A percentile compares a stretch with the other conserved stretches of the same genome.
Conservation (phyloP, 2,888 invertebrate genomes). For the Tetanocera ferruginea region DNA sequence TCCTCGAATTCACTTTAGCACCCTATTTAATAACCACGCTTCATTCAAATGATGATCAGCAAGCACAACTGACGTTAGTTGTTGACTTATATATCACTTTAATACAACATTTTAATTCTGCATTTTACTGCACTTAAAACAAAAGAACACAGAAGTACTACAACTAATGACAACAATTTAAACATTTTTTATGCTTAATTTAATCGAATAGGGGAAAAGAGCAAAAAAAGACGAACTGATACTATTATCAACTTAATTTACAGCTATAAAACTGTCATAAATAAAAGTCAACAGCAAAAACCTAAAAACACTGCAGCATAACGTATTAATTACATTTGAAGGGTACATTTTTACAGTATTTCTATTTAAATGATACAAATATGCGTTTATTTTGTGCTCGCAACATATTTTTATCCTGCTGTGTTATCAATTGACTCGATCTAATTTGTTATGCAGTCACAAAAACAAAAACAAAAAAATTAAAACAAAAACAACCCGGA, state of each 20-base stretch:
- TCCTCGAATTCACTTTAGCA: background rate
- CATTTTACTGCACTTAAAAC: background rate
- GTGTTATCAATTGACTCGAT: conserved; percentile 13
- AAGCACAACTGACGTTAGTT: conserved; percentile 12
- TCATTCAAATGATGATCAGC: background rate
- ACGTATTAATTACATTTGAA: conserved; percentile 26
- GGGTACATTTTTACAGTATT: background rate
- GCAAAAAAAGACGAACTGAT: background rate
- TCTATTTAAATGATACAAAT: background rate
- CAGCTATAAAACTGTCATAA: conserved; percentile 36
- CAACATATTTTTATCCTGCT: background rate
- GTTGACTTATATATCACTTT: background rate
- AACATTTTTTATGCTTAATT: conserved; percentile 34
- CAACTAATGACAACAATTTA: conserved; percentile 11
- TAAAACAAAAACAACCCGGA: background rate
- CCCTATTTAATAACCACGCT: background rate
- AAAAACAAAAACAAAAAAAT: background rate
- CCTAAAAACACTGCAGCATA: background rate
- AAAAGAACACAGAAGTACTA: background rate
- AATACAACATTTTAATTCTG: conserved; percentile 10
- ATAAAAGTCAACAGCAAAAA: background rate
- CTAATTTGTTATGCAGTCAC: background rate
- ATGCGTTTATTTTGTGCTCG: background rate
- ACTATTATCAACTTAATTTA: conserved; percentile 36
- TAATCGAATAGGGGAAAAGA: background rate